These are phyloP conservation scores for Chaetorhynchus papuensis DNA, from an alignment of 2,113 vertebrate genomes.

Conservation along the genomic window DNA sequence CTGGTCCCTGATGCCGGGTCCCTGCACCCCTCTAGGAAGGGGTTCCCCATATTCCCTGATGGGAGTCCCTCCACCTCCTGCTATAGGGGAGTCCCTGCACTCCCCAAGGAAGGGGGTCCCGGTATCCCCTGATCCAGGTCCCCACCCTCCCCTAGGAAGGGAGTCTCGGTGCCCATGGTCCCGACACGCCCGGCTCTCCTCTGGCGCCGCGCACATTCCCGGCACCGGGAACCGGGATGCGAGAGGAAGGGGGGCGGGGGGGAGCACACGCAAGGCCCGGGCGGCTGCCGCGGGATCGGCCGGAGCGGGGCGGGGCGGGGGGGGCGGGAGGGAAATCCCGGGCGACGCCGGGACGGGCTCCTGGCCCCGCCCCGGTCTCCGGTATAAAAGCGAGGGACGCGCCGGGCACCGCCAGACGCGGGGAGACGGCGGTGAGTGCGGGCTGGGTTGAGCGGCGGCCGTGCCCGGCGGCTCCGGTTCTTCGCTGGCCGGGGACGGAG, in stretches of 20 bases:
- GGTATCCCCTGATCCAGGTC: not conserved
- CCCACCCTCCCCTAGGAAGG: not conserved
- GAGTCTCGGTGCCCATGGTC: not conserved
- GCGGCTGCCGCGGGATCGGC: too few relatives aligned
- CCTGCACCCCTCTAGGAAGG: too few relatives aligned
- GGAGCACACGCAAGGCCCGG: too few relatives aligned
- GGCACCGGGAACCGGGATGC: too few relatives aligned
- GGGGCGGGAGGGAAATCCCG: not conserved
- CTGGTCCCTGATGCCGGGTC: not conserved
- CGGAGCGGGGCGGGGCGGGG: not conserved
- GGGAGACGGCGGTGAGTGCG: not conserved
- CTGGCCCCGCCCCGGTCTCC: not conserved
- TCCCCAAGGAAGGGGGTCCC: not conserved
- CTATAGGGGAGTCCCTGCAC: not conserved
- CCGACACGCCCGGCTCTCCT: too few relatives aligned
- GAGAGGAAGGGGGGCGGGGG: not conserved
- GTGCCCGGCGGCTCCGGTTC: not conserved
- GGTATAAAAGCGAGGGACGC: rapidly evolving
- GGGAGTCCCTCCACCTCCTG: not conserved
- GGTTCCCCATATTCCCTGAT: not conserved
- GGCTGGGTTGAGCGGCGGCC: not conserved
- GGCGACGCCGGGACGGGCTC: not conserved
- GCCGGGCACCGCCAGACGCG: not conserved
- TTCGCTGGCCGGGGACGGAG: not conserved
- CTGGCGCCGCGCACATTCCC: not conserved